Conservation (phyloP, 2,113 vertebrate genomes). For the Anseranas semipalmata region DNA sequence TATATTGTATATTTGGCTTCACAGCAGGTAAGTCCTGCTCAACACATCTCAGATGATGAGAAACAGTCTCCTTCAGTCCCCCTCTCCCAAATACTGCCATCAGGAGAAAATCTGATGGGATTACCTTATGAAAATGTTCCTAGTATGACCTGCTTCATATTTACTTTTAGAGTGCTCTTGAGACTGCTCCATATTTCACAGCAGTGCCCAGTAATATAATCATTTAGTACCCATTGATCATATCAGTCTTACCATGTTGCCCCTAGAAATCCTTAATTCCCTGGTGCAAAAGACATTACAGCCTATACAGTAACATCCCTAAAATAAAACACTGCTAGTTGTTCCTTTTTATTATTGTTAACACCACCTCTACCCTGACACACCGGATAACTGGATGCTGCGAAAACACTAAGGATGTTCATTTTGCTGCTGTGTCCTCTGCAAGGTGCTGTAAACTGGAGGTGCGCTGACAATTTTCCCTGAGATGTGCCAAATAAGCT, state of each 20-base stretch:
- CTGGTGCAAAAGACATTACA: background rate
- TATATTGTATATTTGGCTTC: constrained; percentile 43
- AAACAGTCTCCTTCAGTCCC: background rate
- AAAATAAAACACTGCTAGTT: background rate
- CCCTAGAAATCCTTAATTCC: background rate
- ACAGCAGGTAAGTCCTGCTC: constrained; percentile 28
- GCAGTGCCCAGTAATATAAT: background rate
- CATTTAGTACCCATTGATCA: background rate
- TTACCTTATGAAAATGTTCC: background rate
- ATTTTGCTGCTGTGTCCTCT: background rate
- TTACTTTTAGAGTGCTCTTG: constrained; percentile 12
- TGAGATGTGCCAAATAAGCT: background rate
- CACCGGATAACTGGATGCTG: background rate
- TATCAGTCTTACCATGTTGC: background rate
- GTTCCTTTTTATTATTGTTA: background rate
- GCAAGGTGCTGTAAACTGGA: background rate
- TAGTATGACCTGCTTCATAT: background rate
- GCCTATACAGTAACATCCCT: background rate
- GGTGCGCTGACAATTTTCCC: background rate
- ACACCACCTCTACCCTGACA: background rate
- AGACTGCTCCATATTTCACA: background rate
- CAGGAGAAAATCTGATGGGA: background rate
- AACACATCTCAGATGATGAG: background rate
- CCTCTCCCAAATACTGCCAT: background rate
- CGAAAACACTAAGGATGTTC: background rate